A percentile compares a stretch with the other conserved stretches of the same genome.
These are phyloP conservation scores for Campaea margaritaria DNA, from an alignment of 2,888 invertebrate genomes.

Conservation along the genomic window DNA sequence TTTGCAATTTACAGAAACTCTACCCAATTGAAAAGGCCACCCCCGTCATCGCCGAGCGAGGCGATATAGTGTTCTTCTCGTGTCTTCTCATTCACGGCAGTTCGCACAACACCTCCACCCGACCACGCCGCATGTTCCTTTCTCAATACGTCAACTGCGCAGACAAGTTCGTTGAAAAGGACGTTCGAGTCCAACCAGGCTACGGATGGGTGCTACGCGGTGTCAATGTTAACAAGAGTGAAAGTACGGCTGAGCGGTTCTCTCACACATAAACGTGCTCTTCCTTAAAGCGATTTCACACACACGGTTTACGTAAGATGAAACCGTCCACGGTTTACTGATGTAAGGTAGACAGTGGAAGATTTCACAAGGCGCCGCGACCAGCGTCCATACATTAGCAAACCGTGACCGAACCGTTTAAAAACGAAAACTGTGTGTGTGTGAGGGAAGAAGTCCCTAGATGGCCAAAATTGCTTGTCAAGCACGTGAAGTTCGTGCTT, in stretches of 20 bases:
- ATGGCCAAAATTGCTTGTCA: no score
- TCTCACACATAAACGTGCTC: slow-evolving; percentile 23
- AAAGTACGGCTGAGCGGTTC: slow-evolving; percentile 44
- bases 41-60: slow-evolving; percentile 79
- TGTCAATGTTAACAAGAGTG: slow-evolving; percentile 64
- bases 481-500: no score
- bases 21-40: slow-evolving; percentile 79
- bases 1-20: slow-evolving; percentile 57
- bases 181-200: slow-evolving; percentile 75
- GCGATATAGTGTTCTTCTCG: slow-evolving; percentile 84
- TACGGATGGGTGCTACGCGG: slow-evolving; percentile 84
- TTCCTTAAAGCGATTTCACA: no score
- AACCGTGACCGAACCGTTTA: no score
- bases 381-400: no score
- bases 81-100: slow-evolving; percentile 86
- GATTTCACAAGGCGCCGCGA: no score
- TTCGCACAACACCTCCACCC: slow-evolving; percentile 75
- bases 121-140: slow-evolving; percentile 82
- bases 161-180: slow-evolving; percentile 58
- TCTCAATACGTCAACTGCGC: slow-evolving; percentile 81
- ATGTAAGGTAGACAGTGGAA: no score
- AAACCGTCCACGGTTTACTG: no score
- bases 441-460: no score
- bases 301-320: no score
- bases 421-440: no score